phyloP scores from a whole-genome alignment of 2,113 vertebrate genomes.

The Neolamprologus ventralis region DNA sequence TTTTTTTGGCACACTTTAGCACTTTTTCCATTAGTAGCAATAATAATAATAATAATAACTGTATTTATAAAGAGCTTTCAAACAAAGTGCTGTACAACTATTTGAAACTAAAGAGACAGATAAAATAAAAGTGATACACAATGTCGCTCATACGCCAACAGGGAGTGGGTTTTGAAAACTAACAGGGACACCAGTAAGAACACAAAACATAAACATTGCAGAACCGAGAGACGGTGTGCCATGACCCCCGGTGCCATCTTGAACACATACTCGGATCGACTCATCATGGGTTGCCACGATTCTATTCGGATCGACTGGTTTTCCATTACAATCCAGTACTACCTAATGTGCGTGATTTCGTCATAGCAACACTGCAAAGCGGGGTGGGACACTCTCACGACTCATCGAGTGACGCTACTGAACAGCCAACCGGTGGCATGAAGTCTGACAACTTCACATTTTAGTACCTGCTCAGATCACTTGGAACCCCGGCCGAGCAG shows the following conservation, averaged over 20 bases:
- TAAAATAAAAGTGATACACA: neutral
- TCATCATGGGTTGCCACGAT: accelerated
- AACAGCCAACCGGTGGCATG: neutral
- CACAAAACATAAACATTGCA: neutral
- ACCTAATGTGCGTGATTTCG: accelerated
- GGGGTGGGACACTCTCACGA: neutral
- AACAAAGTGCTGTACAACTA: neutral
- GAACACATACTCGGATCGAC: neutral
- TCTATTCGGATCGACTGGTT: accelerated
- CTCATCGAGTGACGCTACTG: neutral
- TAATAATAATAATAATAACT: neutral
- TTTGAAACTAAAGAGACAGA: neutral
- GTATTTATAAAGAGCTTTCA: neutral
- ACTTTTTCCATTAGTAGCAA: neutral
- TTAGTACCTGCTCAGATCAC: neutral
- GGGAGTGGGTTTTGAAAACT: neutral
- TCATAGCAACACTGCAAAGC: neutral
- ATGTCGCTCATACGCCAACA: neutral
- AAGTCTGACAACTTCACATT: accelerated
- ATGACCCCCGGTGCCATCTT: accelerated
- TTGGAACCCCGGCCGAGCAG: accelerated
- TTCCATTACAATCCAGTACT: neutral
- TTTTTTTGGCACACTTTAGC: neutral
- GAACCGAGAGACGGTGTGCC: accelerated
- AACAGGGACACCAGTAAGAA: neutral